Base-by-base conservation (phyloP, 2,888 invertebrate species). In the Coelopa pilipes region DNA sequence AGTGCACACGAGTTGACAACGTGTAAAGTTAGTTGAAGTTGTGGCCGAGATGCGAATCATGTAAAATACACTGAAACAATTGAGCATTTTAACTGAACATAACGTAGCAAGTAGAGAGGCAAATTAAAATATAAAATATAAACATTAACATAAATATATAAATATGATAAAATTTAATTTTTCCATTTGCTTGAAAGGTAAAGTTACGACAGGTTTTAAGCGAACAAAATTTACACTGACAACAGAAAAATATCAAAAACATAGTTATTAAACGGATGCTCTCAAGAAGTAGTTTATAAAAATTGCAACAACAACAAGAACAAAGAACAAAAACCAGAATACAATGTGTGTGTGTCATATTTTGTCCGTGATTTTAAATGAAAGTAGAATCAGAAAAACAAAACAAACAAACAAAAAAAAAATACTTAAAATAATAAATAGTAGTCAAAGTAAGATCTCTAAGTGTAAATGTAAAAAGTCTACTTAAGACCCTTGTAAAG, bases 291-390 rank as follows among this genome's bases (percentile, higher is more conserved):
- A 76, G 76, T 77, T 74, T 76, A 76, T 76, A 73, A 75, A 73
- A 77, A 77, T 74, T 76, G 70, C 74, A 77, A 47, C 15, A 75
- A 77, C 70, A 77, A 69, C 73, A 71, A 73, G 49, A 68, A 55
- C 50, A n/a, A n/a, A n/a, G n/a, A n/a, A n/a, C n/a, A n/a, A n/a
- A n/a, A n/a, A n/a, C n/a, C n/a, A n/a, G 67, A 66, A 74, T 62
- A 59, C 11, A 67, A 34, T 55, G 79, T 84, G 79, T 83, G 76
- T 80, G 78, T 78, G 79, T 82, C 81, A 81, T 80, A 83, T 82
- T 83, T 83, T 86, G 85, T 85, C 85, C 86, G 86, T 84, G 85
- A 81, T 78, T 84, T 84, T 84, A 82, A 83, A 82, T 80, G 74
- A 79, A 76, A 78, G 73, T 76, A 69, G 65, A 79, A 79, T 71